phyloP scores from a whole-genome alignment of 2,113 vertebrate species.

The Mixornis gularis region DNA sequence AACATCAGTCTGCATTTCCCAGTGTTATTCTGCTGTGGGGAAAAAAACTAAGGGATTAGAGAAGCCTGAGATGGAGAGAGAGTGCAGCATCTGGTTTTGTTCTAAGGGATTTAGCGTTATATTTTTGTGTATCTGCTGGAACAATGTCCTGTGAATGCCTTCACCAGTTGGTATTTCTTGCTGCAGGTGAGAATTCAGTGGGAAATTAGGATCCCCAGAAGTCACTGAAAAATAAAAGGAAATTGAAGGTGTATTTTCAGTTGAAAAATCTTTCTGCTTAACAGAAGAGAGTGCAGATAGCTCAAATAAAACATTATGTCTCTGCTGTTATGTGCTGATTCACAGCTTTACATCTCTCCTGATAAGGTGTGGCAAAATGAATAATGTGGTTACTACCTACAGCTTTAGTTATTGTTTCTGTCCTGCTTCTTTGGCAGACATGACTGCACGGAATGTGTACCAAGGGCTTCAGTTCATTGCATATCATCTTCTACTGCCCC shows the following conservation, averaged over 20 bases:
- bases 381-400: neutral
- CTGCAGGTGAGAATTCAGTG: neutral
- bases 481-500: neutral
- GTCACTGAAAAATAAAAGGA: neutral
- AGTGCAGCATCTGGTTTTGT: neutral
- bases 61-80: neutral
- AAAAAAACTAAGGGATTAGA: neutral
- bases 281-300: neutral
- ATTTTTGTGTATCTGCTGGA: neutral
- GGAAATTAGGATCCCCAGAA: neutral
- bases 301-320: neutral
- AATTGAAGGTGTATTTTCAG: neutral
- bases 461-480: neutral
- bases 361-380: neutral
- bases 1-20: neutral
- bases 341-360: neutral
- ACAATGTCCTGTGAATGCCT: neutral
- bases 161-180: neutral
- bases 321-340: neutral
- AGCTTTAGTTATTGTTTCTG: neutral
- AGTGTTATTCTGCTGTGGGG: neutral
- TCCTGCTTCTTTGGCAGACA: neutral
- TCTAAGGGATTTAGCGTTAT: neutral
- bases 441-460: neutral
- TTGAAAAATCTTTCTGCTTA: neutral